phyloP scores from a whole-genome alignment of 2,113 vertebrate species.

The Clarias batrachus region DNA sequence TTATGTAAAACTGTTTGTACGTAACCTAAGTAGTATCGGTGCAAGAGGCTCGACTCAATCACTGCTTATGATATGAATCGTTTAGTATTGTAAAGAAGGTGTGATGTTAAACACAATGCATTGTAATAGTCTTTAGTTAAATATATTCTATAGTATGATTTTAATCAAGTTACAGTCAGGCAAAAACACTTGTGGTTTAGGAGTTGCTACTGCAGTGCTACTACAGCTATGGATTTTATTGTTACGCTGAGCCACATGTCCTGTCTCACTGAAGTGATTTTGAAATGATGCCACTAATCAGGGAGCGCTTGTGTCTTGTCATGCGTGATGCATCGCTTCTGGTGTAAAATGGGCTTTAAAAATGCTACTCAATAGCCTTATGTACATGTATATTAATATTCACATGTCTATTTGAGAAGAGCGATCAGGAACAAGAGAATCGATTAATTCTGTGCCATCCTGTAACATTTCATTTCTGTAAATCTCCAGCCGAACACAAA shows the following conservation, averaged over 20 bases:
- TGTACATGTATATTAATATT: slow-evolving; percentile 23
- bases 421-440: not conserved
- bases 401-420: slow-evolving; percentile 7
- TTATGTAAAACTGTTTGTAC: not conserved
- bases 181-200: not conserved
- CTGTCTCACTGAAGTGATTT: not conserved
- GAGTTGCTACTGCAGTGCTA: not conserved
- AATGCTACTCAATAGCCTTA: slow-evolving; percentile 7
- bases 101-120: not conserved
- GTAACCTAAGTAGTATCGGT: not conserved
- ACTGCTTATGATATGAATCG: not conserved
- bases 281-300: not conserved
- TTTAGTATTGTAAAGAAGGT: not conserved
- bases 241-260: not conserved
- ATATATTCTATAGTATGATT: not conserved
- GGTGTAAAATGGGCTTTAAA: slow-evolving; percentile 30
- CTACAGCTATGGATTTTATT: not conserved
- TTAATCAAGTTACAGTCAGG: not conserved
- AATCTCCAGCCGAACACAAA: not conserved
- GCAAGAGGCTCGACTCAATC: not conserved
- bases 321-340: not conserved
- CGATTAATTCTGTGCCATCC: not conserved
- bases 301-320: no score
- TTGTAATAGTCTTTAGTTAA: not conserved
- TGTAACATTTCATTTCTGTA: slow-evolving; percentile 10